Evolutionary conservation across 2,888 invertebrate genomes (phyloP), one percentile per base, ranked within the genome.

Genomic region (Lucinisca nassula): DNA sequence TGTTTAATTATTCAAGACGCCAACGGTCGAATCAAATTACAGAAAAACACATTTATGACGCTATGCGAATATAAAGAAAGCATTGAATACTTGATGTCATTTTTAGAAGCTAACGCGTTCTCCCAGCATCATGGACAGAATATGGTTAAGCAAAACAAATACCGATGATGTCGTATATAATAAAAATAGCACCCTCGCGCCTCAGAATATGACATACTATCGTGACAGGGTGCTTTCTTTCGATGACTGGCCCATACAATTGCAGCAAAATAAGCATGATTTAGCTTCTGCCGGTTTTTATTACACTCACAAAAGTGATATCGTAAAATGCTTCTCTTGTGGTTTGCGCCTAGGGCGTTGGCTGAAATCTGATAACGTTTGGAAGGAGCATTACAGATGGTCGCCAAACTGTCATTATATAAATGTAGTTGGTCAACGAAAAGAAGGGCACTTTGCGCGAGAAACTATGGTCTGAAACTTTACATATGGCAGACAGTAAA

Each of bases 61-160:
- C 72, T 72, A 6, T 72, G 21, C 35, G 35, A 32, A 72, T 72
- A 35, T 72, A 72, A 72, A 24, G 72, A 72, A 72, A 35, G 72
- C 17, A 35, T 72, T n/a, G 35, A 72, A n/a, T 72, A 38, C 30
- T 40, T 72, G n/a, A 72, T 72, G 12, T 72, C 72, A 35, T 72
- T 72, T 72, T 24, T 72, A 72, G 72, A 38, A 72, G 72, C 37
- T 24, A 72, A 72, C n/a, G 4, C 58, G 14, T 58, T 58, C 58
- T 27, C 4, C n/a, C 24, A 8, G 10, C 58, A 58, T 24, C 58
- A 58, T 58, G 27, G 58, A 58, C 58, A 58, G n/a, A 58, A 27
- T 24, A 2, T 27, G 24, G 27, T 27, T 24, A 27, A 58, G 8
- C 4, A 24, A 58, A 21, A 58, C 8, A 27, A 58, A n/a, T n/a